A percentile compares a stretch with the other conserved stretches of the same genome.
These are phyloP conservation scores for Pagetopsis macropterus DNA, from an alignment of 2,797 vertebrate species.

Conservation along the genomic window DNA sequence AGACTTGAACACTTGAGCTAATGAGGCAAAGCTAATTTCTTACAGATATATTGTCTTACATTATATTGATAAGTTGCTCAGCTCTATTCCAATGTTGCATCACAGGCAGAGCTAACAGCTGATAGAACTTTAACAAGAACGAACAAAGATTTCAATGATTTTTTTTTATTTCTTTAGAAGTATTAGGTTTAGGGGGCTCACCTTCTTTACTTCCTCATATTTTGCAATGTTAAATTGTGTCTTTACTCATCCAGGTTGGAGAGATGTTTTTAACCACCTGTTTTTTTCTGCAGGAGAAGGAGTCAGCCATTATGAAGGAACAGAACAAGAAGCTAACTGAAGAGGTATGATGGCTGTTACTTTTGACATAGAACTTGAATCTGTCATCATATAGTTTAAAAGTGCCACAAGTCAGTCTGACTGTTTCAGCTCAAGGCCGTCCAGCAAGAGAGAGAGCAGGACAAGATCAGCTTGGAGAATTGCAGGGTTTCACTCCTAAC, in stretches of 20 bases:
- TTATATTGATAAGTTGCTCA: neutral
- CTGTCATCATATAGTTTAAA: neutral
- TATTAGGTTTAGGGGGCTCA: too few species aligned
- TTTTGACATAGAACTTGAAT: neutral
- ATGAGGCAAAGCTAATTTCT: neutral
- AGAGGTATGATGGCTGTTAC: conserved; percentile 45
- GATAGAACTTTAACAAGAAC: neutral
- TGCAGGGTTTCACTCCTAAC: conserved; percentile 36
- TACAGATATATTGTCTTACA: neutral
- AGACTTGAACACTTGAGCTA: neutral
- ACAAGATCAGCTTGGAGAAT: conserved; percentile 42
- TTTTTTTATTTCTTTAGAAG: neutral
- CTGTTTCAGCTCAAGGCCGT: conserved; percentile 56
- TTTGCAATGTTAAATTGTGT: neutral
- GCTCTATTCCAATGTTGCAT: neutral
- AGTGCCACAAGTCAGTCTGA: neutral
- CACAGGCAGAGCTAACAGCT: neutral
- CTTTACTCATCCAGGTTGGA: neutral
- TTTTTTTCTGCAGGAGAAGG: conserved; percentile 55
- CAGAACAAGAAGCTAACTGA: conserved; percentile 54
- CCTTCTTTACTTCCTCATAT: neutral
- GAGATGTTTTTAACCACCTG: neutral
- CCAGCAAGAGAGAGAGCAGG: conserved; percentile 43
- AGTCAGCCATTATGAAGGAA: conserved; percentile 41
- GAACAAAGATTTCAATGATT: neutral